phyloP scores from a whole-genome alignment of 2,113 vertebrate species.

The Catharus fuscescens region DNA sequence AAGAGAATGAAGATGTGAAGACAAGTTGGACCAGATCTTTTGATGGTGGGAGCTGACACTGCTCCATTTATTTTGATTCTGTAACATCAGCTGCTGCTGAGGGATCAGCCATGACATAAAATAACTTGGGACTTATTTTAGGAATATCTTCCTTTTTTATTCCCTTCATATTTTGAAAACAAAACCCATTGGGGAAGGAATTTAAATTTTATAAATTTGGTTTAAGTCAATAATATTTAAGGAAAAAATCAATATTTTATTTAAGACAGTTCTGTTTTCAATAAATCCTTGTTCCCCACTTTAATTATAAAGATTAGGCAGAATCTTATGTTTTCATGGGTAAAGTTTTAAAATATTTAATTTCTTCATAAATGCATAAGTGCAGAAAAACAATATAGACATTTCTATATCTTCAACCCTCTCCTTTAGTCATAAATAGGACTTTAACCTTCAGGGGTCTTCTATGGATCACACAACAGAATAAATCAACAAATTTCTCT shows the following conservation, averaged over 20 bases:
- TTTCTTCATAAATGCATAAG: not conserved
- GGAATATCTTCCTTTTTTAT: not conserved
- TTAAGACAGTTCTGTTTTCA: not conserved
- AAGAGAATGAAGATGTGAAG: not conserved
- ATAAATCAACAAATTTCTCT: not conserved
- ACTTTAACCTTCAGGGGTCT: not conserved
- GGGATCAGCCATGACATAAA: not conserved
- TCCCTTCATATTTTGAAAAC: not conserved
- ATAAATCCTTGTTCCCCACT: not conserved
- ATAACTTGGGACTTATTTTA: not conserved
- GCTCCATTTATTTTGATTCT: not conserved
- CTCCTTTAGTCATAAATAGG: not conserved
- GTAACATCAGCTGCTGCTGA: not conserved
- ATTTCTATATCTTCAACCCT: not conserved
- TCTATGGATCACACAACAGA: not conserved
- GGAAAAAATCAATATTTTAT: fast-evolving
- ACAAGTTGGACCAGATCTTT: not conserved
- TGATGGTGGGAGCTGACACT: not conserved
- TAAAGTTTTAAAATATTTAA: not conserved
- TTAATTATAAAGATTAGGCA: not conserved
- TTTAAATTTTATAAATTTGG: not conserved
- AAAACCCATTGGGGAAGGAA: not conserved
- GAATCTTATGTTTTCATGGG: not conserved
- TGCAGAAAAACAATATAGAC: not conserved
- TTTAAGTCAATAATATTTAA: not conserved